A percentile compares a stretch with the other conserved stretches of the same genome.
phyloP scores from a whole-genome alignment of 2,113 vertebrate genomes.

The Oncorhynchus masou region DNA sequence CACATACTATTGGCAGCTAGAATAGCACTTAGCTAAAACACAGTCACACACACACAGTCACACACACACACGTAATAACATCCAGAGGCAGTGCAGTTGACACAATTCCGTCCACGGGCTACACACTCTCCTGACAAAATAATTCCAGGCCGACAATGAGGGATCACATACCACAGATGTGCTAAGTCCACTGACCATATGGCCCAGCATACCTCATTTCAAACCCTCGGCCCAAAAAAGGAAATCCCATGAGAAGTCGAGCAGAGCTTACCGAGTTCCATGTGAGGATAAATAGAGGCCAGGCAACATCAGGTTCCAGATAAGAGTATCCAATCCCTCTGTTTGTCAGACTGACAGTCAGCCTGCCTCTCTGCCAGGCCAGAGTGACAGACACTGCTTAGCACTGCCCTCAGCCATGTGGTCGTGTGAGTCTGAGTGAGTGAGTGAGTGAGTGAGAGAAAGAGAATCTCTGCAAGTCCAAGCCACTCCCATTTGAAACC shows the following conservation, averaged over 20 bases:
- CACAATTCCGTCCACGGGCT: neutral
- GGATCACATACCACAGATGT: conserved; percentile 22
- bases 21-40: neutral
- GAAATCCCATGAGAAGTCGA: conserved; percentile 1
- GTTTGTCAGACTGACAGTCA: neutral
- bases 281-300: neutral
- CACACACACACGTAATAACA: neutral
- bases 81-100: neutral
- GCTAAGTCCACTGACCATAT: neutral
- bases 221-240: conserved; percentile 29
- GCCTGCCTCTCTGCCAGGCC: neutral
- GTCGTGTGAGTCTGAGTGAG: neutral
- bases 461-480: neutral
- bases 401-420: conserved; percentile 26
- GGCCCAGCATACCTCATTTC: conserved; percentile 1
- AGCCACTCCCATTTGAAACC: conserved; percentile 3
- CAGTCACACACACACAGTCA: neutral
- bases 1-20: neutral
- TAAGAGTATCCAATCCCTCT: neutral
- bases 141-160: conserved; percentile 17
- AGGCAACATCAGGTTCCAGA: neutral
- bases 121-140: neutral
- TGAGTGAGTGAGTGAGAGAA: neutral
- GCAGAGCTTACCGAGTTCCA: neutral
- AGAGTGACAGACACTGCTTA: conserved; percentile 33